Evolutionary conservation across 2,113 vertebrate genomes (phyloP).

Genomic region (Maccullochella peelii): DNA sequence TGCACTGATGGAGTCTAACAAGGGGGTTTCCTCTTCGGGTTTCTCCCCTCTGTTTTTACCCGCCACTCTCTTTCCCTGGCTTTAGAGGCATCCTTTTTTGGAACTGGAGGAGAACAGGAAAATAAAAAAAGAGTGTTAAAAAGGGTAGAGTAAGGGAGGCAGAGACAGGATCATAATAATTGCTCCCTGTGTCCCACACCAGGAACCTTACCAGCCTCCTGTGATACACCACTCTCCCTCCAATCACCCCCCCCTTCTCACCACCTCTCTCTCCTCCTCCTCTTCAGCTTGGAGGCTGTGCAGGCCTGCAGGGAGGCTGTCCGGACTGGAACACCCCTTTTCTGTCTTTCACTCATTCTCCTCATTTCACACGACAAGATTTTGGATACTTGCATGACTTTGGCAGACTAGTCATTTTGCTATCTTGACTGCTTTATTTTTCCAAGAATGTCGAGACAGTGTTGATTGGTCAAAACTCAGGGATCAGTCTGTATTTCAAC

Average conservation of each 20-base stretch:
- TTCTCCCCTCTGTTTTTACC: constrained; percentile 15
- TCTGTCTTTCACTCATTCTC: background rate
- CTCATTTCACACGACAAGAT: background rate
- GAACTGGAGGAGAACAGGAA: constrained; percentile 35
- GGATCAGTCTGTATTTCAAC: background rate
- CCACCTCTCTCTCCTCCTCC: constrained; percentile 7
- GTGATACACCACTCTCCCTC: constrained; percentile 25
- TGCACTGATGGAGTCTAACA: constrained; percentile 37
- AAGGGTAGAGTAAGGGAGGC: constrained; percentile 22
- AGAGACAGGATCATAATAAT: constrained; percentile 36
- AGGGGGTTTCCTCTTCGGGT: constrained; percentile 39
- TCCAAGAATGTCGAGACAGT: background rate
- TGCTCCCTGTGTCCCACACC: constrained; percentile 33
- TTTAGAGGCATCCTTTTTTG: constrained; percentile 54
- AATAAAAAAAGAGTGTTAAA: constrained; percentile 26
- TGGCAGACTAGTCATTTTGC: background rate
- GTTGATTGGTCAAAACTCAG: background rate
- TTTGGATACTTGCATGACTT: background rate
- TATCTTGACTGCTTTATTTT: background rate
- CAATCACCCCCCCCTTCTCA: constrained; percentile 18
- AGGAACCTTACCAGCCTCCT: constrained; percentile 35
- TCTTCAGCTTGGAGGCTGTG: constrained; percentile 16
- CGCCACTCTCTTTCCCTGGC: constrained; percentile 2
- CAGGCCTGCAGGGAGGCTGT: constrained; percentile 34
- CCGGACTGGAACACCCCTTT: background rate